Conservation (phyloP, 2,113 vertebrate genomes). For the Ahaetulla prasina region DNA sequence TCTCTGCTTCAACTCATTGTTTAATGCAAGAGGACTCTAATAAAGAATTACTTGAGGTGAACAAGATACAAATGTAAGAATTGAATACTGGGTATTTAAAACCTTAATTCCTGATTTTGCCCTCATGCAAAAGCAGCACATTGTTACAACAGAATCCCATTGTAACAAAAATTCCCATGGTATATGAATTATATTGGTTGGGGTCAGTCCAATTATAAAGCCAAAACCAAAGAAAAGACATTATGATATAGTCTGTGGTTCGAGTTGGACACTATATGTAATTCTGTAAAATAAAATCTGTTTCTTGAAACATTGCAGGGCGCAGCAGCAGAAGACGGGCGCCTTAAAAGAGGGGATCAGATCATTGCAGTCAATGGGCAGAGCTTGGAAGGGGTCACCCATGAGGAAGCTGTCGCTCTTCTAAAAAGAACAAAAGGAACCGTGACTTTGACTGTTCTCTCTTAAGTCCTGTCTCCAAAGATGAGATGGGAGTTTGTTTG, state of each 20-base stretch:
- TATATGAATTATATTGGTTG: neutral
- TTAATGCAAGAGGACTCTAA: neutral
- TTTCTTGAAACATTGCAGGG: conserved; percentile 73
- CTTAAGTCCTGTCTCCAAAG: conserved; percentile 64
- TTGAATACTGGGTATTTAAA: neutral
- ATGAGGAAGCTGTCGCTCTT: conserved; percentile 92
- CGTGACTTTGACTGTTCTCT: conserved; percentile 88
- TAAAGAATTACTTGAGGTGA: neutral
- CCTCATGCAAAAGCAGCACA: neutral
- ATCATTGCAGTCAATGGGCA: conserved; percentile 95
- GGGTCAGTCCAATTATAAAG: neutral
- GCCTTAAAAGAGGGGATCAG: conserved; percentile 92
- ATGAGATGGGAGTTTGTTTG: neutral
- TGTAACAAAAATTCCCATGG: neutral
- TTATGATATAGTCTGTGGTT: neutral
- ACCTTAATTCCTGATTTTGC: neutral
- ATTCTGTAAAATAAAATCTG: neutral
- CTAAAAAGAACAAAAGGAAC: conserved; percentile 93
- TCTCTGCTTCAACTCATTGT: neutral
- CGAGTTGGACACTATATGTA: neutral
- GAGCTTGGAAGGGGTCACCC: conserved; percentile 90
- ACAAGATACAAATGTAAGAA: neutral
- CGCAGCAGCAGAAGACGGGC: conserved; percentile 92
- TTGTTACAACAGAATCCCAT: neutral
- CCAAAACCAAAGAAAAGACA: neutral